Percentiles rank a stretch among this genome's conserved stretches.
Evolutionary conservation across 2,797 vertebrate species (phyloP).

Genomic region (Oceanodroma leucorhoa): DNA sequence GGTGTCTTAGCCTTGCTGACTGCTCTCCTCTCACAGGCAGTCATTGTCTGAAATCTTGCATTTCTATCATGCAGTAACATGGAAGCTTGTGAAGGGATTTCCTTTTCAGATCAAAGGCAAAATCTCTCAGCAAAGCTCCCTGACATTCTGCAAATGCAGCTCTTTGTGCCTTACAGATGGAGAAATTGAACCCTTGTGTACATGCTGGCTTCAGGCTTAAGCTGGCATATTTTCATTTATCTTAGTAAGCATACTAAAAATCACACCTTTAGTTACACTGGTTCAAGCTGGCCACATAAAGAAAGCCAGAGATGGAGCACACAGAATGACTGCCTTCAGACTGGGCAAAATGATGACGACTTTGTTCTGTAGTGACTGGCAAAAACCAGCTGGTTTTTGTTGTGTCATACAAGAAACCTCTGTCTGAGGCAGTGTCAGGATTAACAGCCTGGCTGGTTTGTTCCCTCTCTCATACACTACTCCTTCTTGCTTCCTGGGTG

Average conservation of each 20-base stretch:
- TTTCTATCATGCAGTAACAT: not conserved
- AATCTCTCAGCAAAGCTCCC: not conserved
- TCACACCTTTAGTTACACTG: not conserved
- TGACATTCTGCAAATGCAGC: not conserved
- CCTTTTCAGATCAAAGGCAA: not conserved
- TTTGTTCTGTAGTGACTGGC: not conserved
- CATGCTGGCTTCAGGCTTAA: not conserved
- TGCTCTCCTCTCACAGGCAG: not conserved
- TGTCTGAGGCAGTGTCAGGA: not conserved
- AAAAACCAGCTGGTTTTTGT: conserved; percentile 27
- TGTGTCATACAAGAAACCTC: not conserved
- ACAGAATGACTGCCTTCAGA: not conserved
- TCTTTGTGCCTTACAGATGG: not conserved
- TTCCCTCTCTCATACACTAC: not conserved
- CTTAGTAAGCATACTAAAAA: not conserved
- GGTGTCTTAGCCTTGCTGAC: not conserved
- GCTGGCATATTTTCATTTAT: not conserved
- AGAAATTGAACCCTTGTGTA: not conserved
- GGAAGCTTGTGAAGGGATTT: not conserved
- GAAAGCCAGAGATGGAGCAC: not conserved
- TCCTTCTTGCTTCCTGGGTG: not conserved
- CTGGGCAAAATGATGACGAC: not conserved
- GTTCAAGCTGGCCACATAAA: not conserved
- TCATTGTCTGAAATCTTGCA: not conserved
- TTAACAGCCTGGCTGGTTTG: not conserved